Conservation (phyloP, 2,888 invertebrate species). For the Aquatica leii region DNA sequence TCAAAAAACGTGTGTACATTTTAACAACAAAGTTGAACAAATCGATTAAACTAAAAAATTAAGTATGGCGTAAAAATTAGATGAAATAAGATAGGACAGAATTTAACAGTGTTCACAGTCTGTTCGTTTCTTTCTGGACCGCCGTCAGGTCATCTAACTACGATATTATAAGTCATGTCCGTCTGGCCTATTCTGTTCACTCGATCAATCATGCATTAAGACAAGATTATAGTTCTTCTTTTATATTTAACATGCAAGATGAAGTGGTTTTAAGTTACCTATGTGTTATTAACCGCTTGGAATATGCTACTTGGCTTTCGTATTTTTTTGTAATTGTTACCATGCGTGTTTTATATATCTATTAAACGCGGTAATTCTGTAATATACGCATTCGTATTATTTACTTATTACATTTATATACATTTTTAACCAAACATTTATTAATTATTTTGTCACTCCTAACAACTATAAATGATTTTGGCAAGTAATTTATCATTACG, state of each 20-base stretch:
- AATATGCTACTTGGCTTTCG: slow-evolving; percentile 13
- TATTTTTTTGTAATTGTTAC: slow-evolving; percentile 6
- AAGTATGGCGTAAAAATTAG: slow-evolving; percentile 3
- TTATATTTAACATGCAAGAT: slow-evolving; percentile 33
- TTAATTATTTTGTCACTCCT: too few relatives aligned
- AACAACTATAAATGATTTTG: too few relatives aligned
- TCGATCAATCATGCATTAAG: slow-evolving; percentile 39
- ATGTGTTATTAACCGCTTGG: slow-evolving; percentile 26
- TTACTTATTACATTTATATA: too few relatives aligned
- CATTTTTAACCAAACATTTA: too few relatives aligned
- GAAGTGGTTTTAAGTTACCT: slow-evolving; percentile 29
- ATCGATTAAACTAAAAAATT: not conserved
- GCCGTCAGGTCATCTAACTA: slow-evolving; percentile 38
- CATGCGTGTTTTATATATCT: not conserved
- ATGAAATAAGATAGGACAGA: slow-evolving; percentile 27
- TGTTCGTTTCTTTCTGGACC: slow-evolving; percentile 30
- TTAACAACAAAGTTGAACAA: not conserved
- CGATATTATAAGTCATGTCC: slow-evolving; percentile 38
- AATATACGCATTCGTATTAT: too few relatives aligned
- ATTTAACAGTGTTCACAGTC: slow-evolving; percentile 40
- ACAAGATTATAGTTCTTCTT: slow-evolving; percentile 36
- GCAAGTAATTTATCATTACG: too few relatives aligned
- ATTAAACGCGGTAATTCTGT: too few relatives aligned
- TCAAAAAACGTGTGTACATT: too few relatives aligned
- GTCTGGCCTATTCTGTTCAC: slow-evolving; percentile 33